Base-by-base conservation (phyloP, 2,888 invertebrate genomes). In the Chesias legatella region DNA sequence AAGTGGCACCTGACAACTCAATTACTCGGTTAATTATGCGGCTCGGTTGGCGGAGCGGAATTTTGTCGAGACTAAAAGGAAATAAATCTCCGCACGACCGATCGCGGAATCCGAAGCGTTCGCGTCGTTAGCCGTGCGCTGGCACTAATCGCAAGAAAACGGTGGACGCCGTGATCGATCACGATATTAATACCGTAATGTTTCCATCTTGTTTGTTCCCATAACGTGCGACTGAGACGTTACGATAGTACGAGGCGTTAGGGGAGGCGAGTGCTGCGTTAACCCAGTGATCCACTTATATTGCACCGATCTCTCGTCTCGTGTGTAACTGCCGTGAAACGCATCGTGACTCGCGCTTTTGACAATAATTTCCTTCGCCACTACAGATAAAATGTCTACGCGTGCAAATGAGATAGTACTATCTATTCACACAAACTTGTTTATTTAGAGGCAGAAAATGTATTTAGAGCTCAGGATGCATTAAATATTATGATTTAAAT, bases 311-410 rank as follows among this genome's bases (percentile, higher is more conserved):
- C 51, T 57, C 46, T 44, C 39, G 38, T 42, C 49, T 48, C 43
- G 33, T 32, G 49, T 37, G 52, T 54, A 50, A 53, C 50, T 50
- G 51, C 53, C 58, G 53, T 52, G 56, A 55, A 58, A 58, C 55
- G 53, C 56, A 51, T 39, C 58, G 39, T 55, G 55, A 56, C 52
- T 63, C 48, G 60, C 58, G 53, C 53, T 57, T 63, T 60, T 56
- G 52, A 56, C 58, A 43, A 60, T 63, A 59, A n/a, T n/a, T 55
- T 56, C 51, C 53, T 48, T 44, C 34, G 33, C 38, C 39, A 33
- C 27, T 34, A 34, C 44, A 28, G 39, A 51, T 48, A 51, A 51
- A 51, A 48, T 44, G 26, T 8, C 25, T 26, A 23, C 10, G 24
- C 27, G 27, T 22, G 26, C 29, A 25, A 31, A 29, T 24, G 11